Conservation (phyloP, 2,797 vertebrate species). For the Sebastes nivosus region DNA sequence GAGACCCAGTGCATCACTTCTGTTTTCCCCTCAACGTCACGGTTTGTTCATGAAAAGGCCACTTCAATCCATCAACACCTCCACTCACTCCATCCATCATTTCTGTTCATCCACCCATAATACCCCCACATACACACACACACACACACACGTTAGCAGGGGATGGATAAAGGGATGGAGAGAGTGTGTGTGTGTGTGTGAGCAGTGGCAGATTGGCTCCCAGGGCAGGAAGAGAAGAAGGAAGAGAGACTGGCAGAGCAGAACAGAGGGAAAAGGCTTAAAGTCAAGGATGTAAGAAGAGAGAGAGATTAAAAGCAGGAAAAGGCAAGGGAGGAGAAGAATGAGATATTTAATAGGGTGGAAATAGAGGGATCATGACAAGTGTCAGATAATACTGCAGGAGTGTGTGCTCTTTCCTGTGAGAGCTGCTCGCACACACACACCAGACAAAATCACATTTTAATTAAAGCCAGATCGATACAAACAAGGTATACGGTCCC, state of each 20-base stretch:
- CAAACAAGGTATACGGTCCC: constrained; percentile 12
- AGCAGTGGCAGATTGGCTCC: constrained; percentile 29
- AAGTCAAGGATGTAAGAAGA: constrained; percentile 41
- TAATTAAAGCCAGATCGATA: constrained; percentile 61
- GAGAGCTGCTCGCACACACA: constrained; percentile 13
- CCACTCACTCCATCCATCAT: constrained; percentile 56
- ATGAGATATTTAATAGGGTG: constrained; percentile 39
- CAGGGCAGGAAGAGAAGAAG: constrained; percentile 1
- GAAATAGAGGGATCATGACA: constrained; percentile 45
- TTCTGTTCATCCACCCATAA: constrained; percentile 55
- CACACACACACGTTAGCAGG: constrained; percentile 13
- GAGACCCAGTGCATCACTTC: not conserved
- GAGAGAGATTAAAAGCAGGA: constrained; percentile 52
- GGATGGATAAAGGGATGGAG: constrained; percentile 19
- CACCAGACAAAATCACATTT: constrained; percentile 42
- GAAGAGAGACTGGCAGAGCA: constrained; percentile 2
- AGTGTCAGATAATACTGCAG: constrained; percentile 40
- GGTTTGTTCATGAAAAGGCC: constrained; percentile 60
- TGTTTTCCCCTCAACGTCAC: constrained; percentile 2
- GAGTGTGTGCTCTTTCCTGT: constrained; percentile 13
- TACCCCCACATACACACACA: constrained; percentile 10
- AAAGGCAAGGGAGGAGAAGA: constrained; percentile 38
- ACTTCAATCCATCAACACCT: constrained; percentile 63
- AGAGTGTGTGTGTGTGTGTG: not conserved
- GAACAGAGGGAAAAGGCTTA: constrained; percentile 22